phyloP scores from a whole-genome alignment of 1,140 invertebrate genomes.

The Trinorchestia longiramus region DNA sequence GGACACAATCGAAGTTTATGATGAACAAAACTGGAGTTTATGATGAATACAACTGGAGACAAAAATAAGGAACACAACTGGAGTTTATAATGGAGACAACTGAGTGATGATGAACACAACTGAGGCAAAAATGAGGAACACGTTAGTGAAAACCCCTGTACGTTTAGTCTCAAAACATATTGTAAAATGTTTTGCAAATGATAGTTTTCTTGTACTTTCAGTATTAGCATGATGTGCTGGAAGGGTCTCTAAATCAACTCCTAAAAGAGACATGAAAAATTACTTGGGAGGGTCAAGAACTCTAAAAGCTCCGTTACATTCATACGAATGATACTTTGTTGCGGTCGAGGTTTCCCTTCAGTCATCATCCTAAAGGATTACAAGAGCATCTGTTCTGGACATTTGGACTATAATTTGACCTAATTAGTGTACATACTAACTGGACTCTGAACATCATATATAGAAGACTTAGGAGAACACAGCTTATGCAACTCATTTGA shows the following conservation, averaged over 20 bases:
- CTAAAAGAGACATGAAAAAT: neutral
- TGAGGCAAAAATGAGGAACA: neutral
- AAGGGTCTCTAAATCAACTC: neutral
- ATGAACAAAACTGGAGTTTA: neutral
- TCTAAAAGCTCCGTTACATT: neutral
- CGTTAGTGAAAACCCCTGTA: neutral
- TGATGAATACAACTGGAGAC: neutral
- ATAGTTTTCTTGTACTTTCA: neutral
- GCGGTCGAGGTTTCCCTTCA: neutral
- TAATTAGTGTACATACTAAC: neutral
- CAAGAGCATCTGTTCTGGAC: neutral
- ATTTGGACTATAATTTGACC: neutral
- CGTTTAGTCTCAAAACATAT: neutral
- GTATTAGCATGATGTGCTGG: neutral
- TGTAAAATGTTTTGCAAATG: neutral
- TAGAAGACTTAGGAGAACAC: neutral
- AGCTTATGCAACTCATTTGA: neutral
- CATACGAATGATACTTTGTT: neutral
- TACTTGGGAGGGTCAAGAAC: neutral
- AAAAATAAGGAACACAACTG: neutral
- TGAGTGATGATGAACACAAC: neutral
- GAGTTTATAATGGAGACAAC: neutral
- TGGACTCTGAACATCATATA: neutral
- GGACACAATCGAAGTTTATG: neutral
- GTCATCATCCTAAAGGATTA: neutral